Evolutionary conservation across 2,113 vertebrate genomes (phyloP).

Genomic region (Scomber scombrus): DNA sequence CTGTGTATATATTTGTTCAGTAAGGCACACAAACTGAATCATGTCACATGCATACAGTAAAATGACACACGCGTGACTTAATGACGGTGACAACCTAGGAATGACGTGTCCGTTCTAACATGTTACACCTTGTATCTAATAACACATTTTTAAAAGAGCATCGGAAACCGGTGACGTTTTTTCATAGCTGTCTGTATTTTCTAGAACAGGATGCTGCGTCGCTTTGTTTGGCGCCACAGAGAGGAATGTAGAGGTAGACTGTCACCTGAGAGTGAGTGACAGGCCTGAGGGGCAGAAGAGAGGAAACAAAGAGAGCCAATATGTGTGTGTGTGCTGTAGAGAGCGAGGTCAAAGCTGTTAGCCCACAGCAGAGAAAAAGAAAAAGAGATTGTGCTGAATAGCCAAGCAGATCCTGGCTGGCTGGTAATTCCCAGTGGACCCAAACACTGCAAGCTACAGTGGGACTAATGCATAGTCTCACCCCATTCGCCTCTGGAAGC

Average conservation of each 20-base stretch:
- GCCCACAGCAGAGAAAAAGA: background rate
- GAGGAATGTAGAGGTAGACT: background rate
- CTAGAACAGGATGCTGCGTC: background rate
- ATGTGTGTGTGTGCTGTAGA: background rate
- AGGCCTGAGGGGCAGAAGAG: background rate
- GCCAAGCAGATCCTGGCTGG: background rate
- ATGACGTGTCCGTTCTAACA: background rate
- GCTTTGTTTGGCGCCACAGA: background rate
- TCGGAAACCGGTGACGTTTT: background rate
- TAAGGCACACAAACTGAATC: conserved; percentile 7
- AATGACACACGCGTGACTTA: conserved; percentile 1
- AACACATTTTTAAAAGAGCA: background rate
- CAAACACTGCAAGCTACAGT: background rate
- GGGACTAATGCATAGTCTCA: background rate
- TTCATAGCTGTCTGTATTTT: background rate
- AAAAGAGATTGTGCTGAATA: conserved; percentile 30
- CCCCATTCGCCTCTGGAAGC: background rate
- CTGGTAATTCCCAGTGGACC: conserved; percentile 6
- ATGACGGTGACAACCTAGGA: background rate
- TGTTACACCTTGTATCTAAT: conserved; percentile 3
- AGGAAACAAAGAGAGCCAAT: background rate
- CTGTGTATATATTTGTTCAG: conserved; percentile 1
- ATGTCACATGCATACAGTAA: background rate
- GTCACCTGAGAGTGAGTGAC: conserved; percentile 6
- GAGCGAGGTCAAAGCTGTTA: conserved; percentile 42